phyloP scores from a whole-genome alignment of 2,888 invertebrate genomes.

The Emmelina monodactyla region DNA sequence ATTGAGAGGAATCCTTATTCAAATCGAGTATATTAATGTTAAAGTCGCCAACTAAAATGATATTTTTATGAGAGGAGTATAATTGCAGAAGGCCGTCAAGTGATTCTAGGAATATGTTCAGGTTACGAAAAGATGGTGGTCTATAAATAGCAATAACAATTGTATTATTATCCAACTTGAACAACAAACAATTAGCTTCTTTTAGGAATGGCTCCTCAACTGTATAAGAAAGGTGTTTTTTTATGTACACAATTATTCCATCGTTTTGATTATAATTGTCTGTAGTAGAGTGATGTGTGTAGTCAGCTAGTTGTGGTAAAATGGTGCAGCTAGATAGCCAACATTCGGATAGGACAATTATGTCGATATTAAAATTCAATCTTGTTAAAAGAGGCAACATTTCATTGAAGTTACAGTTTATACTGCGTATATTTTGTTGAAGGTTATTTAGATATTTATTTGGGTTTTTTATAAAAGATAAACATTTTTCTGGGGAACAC shows the following conservation, averaged over 20 bases:
- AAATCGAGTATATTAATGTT: constrained; percentile 7
- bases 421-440: constrained; percentile 5
- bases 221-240: not conserved
- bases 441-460: constrained; percentile 2
- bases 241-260: constrained; percentile 4
- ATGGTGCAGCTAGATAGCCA: constrained; percentile 2
- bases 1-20: not conserved
- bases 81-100: not conserved
- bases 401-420: constrained; percentile 4
- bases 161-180: constrained; percentile 3
- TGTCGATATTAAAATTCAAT: constrained; percentile 2
- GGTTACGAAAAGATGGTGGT: constrained; percentile 1
- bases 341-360: constrained; percentile 4
- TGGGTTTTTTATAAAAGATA: not conserved
- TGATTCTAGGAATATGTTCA: constrained; percentile 3
- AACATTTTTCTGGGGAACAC: not conserved
- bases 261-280: constrained; percentile 7
- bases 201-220: constrained; percentile 5
- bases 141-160: constrained; percentile 6
- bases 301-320: constrained; percentile 3
- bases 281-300: not conserved
- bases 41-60: constrained; percentile 9
- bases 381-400: not conserved
- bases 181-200: constrained; percentile 7
- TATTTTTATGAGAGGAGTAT: constrained; percentile 3